Percentiles rank a stretch among this genome's conserved stretches.
Evolutionary conservation across 2,888 invertebrate genomes (phyloP).

Genomic region (Elegia similella): DNA sequence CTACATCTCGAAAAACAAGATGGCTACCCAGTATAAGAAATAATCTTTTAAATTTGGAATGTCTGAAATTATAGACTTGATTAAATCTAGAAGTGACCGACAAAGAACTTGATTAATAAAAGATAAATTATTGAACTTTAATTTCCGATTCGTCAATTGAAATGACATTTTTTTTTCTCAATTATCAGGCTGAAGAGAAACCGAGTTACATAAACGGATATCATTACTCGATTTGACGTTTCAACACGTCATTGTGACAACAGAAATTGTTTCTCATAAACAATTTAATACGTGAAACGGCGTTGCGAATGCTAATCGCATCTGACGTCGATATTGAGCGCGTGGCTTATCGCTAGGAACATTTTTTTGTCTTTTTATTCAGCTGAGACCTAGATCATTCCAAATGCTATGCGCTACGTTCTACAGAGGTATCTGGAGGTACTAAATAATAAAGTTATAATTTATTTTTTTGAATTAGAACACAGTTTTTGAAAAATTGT

Average conservation of each 20-base stretch:
- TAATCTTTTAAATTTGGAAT: background rate
- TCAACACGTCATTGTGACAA: conserved; percentile 3
- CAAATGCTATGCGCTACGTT: background rate
- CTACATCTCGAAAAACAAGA: background rate
- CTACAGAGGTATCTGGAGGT: background rate
- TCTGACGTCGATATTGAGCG: conserved; percentile 6
- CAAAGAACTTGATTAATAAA: no score
- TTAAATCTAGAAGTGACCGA: background rate
- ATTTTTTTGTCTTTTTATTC: conserved; percentile 2
- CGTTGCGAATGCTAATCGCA: conserved; percentile 5
- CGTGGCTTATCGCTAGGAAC: background rate
- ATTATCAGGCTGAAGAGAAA: conserved; percentile 2
- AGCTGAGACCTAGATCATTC: background rate
- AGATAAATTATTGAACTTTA: background rate
- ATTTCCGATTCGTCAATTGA: background rate
- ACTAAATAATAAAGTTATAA: no score
- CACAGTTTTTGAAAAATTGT: no score
- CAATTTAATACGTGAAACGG: conserved; percentile 9
- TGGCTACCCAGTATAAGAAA: background rate
- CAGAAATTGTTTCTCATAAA: conserved; percentile 10
- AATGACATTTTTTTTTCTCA: background rate
- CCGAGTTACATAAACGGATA: background rate
- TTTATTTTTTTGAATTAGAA: no score
- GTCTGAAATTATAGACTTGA: background rate
- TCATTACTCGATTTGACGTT: conserved; percentile 3